A percentile compares a stretch with the other conserved stretches of the same genome.
Evolutionary conservation across 2,113 vertebrate genomes (phyloP).

Genomic region (Myocastor coypus): DNA sequence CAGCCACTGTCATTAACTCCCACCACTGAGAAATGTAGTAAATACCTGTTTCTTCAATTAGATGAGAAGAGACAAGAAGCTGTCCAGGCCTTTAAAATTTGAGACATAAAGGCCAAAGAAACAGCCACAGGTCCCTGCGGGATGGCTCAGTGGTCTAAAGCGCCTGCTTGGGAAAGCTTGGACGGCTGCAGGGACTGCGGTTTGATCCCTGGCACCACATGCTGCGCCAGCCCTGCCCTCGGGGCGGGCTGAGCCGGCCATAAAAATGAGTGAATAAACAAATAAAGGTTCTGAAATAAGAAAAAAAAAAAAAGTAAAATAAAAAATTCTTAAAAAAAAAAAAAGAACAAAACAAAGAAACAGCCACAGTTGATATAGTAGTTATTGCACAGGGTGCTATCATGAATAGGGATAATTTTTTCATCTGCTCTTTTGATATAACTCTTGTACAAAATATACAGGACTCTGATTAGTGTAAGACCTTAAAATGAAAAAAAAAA

Average conservation of each 20-base stretch:
- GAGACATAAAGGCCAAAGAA: neutral
- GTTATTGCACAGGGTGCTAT: neutral
- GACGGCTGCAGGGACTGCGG: too few species aligned
- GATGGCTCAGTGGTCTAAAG: too few species aligned
- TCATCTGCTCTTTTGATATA: slow-evolving; percentile 23
- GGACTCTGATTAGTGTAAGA: slow-evolving; percentile 18
- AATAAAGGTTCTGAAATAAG: too few species aligned
- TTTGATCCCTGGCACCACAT: too few species aligned
- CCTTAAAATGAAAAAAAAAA: slow-evolving; percentile 36
- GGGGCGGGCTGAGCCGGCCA: too few species aligned
- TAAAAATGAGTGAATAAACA: too few species aligned
- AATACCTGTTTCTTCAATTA: slow-evolving; percentile 11
- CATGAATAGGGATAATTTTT: neutral
- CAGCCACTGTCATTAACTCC: neutral
- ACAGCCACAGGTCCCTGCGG: too few species aligned
- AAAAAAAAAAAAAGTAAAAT: too few species aligned
- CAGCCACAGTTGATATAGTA: neutral
- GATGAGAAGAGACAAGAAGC: slow-evolving; percentile 52
- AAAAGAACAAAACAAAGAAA: too few species aligned
- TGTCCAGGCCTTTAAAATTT: neutral
- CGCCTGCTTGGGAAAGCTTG: too few species aligned
- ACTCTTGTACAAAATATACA: neutral
- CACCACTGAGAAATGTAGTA: slow-evolving; percentile 25
- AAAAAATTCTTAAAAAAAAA: too few species aligned
- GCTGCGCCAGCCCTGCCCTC: too few species aligned